These are phyloP conservation scores for Hozukius guyotensis DNA, from an alignment of 2,797 vertebrate species.

Conservation along the genomic window DNA sequence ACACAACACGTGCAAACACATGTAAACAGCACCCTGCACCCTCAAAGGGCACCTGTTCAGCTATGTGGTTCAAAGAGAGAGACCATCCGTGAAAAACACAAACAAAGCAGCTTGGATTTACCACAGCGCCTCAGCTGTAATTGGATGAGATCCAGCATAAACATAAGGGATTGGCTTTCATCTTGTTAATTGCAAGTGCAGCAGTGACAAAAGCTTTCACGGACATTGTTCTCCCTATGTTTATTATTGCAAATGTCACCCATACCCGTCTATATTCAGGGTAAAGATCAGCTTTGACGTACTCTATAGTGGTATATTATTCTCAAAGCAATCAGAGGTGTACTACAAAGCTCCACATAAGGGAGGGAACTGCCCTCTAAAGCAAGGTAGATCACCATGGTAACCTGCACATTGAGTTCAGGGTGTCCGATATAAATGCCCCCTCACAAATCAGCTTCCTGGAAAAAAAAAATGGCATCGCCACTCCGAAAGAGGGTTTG, in stretches of 20 bases:
- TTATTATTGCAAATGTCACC: constrained; percentile 23
- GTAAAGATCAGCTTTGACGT: constrained; percentile 5
- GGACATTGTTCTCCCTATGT: neutral
- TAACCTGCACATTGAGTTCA: neutral
- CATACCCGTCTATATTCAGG: neutral
- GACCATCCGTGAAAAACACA: constrained; percentile 32
- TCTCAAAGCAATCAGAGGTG: neutral
- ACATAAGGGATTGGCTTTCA: constrained; percentile 46
- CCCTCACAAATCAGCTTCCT: neutral
- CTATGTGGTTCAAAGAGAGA: constrained; percentile 15
- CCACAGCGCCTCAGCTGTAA: constrained; percentile 6
- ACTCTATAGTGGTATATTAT: neutral
- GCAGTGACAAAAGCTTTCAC: constrained; percentile 10
- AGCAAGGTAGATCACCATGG: neutral
- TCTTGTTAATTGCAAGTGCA: constrained; percentile 34
- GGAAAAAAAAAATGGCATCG: neutral
- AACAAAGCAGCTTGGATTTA: constrained; percentile 42
- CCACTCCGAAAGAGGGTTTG: neutral
- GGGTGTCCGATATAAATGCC: neutral
- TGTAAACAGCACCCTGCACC: neutral
- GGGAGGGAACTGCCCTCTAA: neutral
- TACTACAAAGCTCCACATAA: neutral
- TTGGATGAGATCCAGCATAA: constrained; percentile 43
- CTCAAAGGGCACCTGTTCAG: constrained; percentile 14
- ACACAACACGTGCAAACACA: neutral